These are phyloP conservation scores for Scaptomyza pallida DNA, from an alignment of 1,140 invertebrate genomes.

Conservation along the genomic window DNA sequence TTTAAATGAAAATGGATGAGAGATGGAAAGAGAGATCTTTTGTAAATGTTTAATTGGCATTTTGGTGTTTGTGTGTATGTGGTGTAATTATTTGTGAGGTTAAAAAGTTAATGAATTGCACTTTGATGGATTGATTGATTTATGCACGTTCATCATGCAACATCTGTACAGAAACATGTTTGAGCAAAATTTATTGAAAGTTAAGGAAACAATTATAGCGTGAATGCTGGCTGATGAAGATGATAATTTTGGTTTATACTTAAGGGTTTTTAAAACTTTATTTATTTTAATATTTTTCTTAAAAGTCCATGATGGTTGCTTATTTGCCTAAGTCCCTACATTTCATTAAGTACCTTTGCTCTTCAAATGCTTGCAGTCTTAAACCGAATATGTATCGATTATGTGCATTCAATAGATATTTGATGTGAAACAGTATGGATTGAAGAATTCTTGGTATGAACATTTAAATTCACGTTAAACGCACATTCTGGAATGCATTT, in stretches of 20 bases:
- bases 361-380: too few species aligned
- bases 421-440: not conserved
- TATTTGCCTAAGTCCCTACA: too few species aligned
- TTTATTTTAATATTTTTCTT: too few species aligned
- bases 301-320: too few species aligned
- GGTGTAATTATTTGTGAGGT: conserved; percentile 41
- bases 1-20: conserved; percentile 11
- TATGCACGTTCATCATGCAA: not conserved
- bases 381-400: too few species aligned
- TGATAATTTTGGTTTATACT: too few species aligned
- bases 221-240: too few species aligned
- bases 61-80: conserved; percentile 40
- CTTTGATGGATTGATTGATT: conserved; percentile 32
- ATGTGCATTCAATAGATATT: too few species aligned
- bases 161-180: not conserved
- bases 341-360: too few species aligned
- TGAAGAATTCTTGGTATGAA: not conserved
- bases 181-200: conserved; percentile 1
- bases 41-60: conserved; percentile 60
- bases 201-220: too few species aligned
- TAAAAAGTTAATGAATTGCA: conserved; percentile 62
- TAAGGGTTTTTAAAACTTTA: too few species aligned
- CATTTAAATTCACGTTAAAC: conserved; percentile 3
- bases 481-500: not conserved
- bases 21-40: conserved; percentile 24